These are phyloP conservation scores for Melanotaenia nigrans DNA, from an alignment of 2,797 vertebrate genomes.

Conservation along the genomic window DNA sequence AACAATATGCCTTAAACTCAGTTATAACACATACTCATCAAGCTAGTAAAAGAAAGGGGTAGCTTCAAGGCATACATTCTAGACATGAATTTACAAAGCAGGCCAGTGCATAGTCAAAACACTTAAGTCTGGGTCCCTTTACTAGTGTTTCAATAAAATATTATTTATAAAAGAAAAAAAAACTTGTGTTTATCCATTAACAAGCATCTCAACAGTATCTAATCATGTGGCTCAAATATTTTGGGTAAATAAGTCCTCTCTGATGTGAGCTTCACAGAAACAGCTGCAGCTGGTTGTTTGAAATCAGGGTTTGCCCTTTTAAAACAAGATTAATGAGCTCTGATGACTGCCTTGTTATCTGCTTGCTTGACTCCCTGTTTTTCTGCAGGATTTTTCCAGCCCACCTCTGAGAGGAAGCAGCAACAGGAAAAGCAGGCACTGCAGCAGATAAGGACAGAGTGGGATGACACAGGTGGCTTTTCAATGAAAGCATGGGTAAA, in stretches of 20 bases:
- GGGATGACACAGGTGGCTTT: constrained; percentile 48
- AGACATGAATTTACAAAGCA: neutral
- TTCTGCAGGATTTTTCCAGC: constrained; percentile 50
- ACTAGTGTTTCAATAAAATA: neutral
- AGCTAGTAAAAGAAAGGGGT: neutral
- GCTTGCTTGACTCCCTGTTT: constrained; percentile 22
- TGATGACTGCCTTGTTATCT: constrained; percentile 33
- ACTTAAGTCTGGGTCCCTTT: neutral
- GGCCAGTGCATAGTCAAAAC: neutral
- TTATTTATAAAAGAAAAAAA: neutral
- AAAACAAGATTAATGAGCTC: constrained; percentile 25
- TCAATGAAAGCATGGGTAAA: constrained; percentile 34
- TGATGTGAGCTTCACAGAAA: constrained; percentile 27
- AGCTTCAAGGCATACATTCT: neutral
- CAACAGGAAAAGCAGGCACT: constrained; percentile 36
- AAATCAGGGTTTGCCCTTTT: constrained; percentile 22
- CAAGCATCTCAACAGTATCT: neutral
- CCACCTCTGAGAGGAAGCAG: constrained; percentile 47
- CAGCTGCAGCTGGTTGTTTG: constrained; percentile 28
- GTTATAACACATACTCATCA: neutral
- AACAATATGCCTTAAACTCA: neutral
- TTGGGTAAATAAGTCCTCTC: neutral
- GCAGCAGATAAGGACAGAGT: constrained; percentile 22
- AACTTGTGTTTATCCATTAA: neutral
- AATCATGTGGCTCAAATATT: neutral